Conservation (phyloP, 1,140 invertebrate species). For the Uloborus diversus region DNA sequence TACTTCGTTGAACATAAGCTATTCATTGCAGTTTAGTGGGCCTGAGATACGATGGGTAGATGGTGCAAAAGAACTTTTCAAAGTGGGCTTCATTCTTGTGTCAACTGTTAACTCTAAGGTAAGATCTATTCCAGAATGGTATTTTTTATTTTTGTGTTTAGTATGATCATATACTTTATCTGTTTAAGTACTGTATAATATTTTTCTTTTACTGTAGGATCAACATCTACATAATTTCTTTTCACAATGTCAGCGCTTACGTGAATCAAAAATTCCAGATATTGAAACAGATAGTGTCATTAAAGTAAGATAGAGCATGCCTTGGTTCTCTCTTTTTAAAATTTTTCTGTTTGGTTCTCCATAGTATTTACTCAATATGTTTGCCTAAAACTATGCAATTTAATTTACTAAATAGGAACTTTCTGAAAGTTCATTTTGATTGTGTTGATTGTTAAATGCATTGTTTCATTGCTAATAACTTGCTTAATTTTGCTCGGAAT, state of each 20-base stretch:
- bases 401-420: too few relatives aligned
- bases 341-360: too few relatives aligned
- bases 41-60: slow-evolving; percentile 94
- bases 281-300: slow-evolving; percentile 61
- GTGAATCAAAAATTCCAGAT: slow-evolving; percentile 70
- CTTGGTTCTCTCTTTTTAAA: too few relatives aligned
- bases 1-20: too few relatives aligned
- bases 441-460: too few relatives aligned
- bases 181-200: not conserved
- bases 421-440: too few relatives aligned
- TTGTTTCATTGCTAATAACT: too few relatives aligned
- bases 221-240: slow-evolving; percentile 88
- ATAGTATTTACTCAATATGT: too few relatives aligned
- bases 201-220: slow-evolving; percentile 69
- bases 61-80: slow-evolving; percentile 84
- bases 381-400: too few relatives aligned
- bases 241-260: slow-evolving; percentile 66
- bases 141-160: not conserved
- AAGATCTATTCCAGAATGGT: not conserved
- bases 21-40: slow-evolving; percentile 78
- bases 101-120: slow-evolving; percentile 83
- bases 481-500: too few relatives aligned
- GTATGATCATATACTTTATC: not conserved
- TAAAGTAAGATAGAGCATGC: too few relatives aligned
- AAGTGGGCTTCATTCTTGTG: slow-evolving; percentile 80